Evolutionary conservation across 2,113 vertebrate species (phyloP).

Genomic region (Hippocampus barbouri): DNA sequence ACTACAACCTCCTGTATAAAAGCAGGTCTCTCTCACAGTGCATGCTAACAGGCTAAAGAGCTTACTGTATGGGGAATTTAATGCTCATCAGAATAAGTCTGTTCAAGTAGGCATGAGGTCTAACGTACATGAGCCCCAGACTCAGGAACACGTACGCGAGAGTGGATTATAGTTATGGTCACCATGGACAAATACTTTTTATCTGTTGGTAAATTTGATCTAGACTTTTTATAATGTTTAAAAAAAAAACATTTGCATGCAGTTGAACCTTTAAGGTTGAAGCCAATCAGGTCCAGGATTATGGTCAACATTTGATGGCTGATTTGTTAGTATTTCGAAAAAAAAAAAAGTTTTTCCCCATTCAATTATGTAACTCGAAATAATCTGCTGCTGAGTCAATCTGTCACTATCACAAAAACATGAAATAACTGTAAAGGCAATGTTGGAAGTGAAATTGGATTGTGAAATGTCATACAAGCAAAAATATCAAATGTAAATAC

Average conservation of each 20-base stretch:
- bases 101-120: constrained; percentile 32
- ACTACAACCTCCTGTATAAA: constrained; percentile 9
- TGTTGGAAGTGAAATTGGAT: too few species aligned
- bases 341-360: too few species aligned
- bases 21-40: constrained; percentile 24
- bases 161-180: background rate
- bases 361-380: too few species aligned
- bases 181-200: background rate
- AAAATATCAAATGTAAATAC: too few species aligned
- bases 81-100: constrained; percentile 63
- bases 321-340: too few species aligned
- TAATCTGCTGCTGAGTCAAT: too few species aligned
- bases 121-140: constrained; percentile 48
- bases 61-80: constrained; percentile 61
- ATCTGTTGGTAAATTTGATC: background rate
- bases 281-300: too few species aligned
- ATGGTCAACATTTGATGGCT: too few species aligned
- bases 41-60: constrained; percentile 58
- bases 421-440: too few species aligned
- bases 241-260: background rate
- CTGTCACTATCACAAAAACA: too few species aligned
- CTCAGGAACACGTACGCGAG: constrained; percentile 3
- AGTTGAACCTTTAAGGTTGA: background rate
- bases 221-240: too few species aligned
- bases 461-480: too few species aligned